Evolutionary conservation across 2,797 vertebrate genomes (phyloP), one percentile per base, ranked within the genome.

Genomic region (Trematomus bernacchii): DNA sequence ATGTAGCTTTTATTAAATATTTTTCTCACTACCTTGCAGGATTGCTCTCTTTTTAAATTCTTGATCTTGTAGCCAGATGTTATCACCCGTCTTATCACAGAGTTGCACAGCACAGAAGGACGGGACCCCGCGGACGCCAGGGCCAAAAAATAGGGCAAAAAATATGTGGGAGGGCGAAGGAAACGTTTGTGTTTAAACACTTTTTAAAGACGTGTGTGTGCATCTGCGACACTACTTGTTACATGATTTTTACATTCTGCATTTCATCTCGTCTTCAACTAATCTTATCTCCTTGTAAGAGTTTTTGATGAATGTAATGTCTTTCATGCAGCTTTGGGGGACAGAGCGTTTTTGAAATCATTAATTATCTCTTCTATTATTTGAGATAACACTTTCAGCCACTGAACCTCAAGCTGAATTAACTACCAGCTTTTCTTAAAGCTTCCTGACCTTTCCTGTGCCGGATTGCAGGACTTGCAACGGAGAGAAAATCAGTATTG

Each of bases 71-170:
- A 80, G 80, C 77, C 86, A 84, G 83, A 90, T 87, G 77, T 77
- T 89, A 90, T 92, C 81, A 37, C 46, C n/a, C 46, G 66, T 50
- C 87, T 90, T 85, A 90, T 92, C 85, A 68, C 76, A 68, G 80
- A 77, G 69, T 66, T 88, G 80, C 88, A 85, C 85, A 77, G 74
- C 48, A 52, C 77, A 75, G 72, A 84, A 85, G 83, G 86, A 92
- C 77, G 52, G 81, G 70, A 80, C 80, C 85, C 76, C 61, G 53
- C 86, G 73, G 78, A 81, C 10, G 23, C 52, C 19, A 47, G 64
- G 61, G 37, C 64, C 44, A 74, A 37, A 72, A 59, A 61, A 37
- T 70, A 55, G 54, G 67, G 14, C 50, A 70, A 37, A 68, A 76
- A 81, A 81, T 71, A 71, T 58, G 66, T 61, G 51, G 67, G 66